phyloP scores from a whole-genome alignment of 2,888 invertebrate genomes.

The Lycia hirtaria region DNA sequence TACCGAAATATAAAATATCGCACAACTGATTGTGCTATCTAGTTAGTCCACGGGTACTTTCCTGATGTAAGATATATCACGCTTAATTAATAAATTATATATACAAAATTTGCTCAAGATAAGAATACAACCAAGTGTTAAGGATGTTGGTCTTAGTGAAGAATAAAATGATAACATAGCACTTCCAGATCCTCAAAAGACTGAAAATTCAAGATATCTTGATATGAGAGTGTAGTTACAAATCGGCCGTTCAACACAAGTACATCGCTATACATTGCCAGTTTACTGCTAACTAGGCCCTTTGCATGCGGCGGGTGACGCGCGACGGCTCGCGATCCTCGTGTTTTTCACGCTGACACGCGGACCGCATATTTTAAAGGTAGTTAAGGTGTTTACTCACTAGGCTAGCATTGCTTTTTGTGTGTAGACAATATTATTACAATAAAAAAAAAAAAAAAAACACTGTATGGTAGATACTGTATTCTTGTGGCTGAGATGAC shows the following conservation, averaged over 20 bases:
- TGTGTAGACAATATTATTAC: not conserved
- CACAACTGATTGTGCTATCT: too few species aligned
- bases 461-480: too few species aligned
- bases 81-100: too few species aligned
- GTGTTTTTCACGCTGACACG: conserved; percentile 54
- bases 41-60: too few species aligned
- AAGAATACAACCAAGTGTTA: too few species aligned
- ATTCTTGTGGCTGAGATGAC: too few species aligned
- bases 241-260: conserved; percentile 38
- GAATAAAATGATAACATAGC: too few species aligned
- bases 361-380: conserved; percentile 51
- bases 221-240: conserved; percentile 26
- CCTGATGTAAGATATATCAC: too few species aligned
- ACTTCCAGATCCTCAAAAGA: not conserved
- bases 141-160: too few species aligned
- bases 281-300: conserved; percentile 41
- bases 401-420: not conserved
- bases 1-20: too few species aligned
- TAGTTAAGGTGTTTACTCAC: conserved; percentile 1
- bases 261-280: conserved; percentile 38
- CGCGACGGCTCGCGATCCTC: conserved; percentile 46
- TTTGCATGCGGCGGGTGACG: conserved; percentile 44
- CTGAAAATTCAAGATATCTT: conserved; percentile 12
- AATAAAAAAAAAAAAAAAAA: too few species aligned
- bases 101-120: too few species aligned